phyloP scores from a whole-genome alignment of 2,797 vertebrate species.

The Girardinus metallicus region DNA sequence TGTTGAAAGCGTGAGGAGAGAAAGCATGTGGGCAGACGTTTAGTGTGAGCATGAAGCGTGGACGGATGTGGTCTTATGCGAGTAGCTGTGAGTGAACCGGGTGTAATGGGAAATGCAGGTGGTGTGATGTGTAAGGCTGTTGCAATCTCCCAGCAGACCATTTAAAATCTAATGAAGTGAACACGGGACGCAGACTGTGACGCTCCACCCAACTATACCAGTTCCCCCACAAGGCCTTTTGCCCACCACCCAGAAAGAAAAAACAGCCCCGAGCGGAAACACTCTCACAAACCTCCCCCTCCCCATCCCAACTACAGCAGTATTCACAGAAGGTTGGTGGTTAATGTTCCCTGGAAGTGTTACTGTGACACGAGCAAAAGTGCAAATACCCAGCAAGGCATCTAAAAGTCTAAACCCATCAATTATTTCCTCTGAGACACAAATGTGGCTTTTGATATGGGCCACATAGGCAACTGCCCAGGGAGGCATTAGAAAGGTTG shows the following conservation, averaged over 20 bases:
- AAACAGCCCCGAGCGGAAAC: slow-evolving; percentile 49
- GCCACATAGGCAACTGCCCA: background rate
- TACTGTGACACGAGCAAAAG: slow-evolving; percentile 42
- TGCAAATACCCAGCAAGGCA: slow-evolving; percentile 72
- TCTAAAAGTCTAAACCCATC: slow-evolving; percentile 65
- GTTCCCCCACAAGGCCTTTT: slow-evolving; percentile 4
- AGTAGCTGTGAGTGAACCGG: slow-evolving; percentile 59
- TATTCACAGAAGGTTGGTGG: slow-evolving; percentile 44
- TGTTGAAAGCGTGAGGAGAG: slow-evolving; percentile 44
- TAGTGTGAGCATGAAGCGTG: slow-evolving; percentile 39
- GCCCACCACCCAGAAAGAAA: slow-evolving; percentile 43
- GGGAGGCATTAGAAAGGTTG: background rate
- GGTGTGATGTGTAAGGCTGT: slow-evolving; percentile 81
- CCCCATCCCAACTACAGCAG: slow-evolving; percentile 29
- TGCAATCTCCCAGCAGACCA: slow-evolving; percentile 72
- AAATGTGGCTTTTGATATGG: background rate
- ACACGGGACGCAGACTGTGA: slow-evolving; percentile 80
- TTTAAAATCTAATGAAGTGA: slow-evolving; percentile 86
- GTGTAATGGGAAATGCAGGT: slow-evolving; percentile 83
- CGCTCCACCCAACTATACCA: slow-evolving; percentile 65
- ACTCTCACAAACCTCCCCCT: slow-evolving; percentile 16
- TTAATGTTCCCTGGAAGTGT: slow-evolving; percentile 63
- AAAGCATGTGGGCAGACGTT: slow-evolving; percentile 45
- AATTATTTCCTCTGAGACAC: slow-evolving; percentile 47
- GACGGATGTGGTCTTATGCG: slow-evolving; percentile 47